Conservation (phyloP, 2,113 vertebrate genomes). For the Numida meleagris region DNA sequence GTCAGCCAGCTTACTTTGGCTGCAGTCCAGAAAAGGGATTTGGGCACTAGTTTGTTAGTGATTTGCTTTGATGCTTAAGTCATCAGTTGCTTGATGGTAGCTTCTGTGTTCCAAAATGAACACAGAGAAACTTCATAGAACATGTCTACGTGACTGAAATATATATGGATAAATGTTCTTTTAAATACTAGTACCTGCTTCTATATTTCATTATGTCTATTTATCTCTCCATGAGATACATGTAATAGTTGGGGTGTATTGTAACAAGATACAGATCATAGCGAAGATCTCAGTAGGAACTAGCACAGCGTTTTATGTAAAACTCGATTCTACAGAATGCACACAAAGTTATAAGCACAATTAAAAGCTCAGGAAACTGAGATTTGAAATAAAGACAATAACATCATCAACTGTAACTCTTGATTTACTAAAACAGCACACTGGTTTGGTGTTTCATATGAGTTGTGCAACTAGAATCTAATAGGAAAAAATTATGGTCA, state of each 20-base stretch:
- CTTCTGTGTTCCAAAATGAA: background rate
- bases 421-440: background rate
- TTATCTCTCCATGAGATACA: background rate
- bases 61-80: background rate
- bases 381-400: background rate
- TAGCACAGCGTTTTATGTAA: background rate
- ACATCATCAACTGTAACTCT: background rate
- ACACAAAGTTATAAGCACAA: background rate
- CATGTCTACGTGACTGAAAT: background rate
- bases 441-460: background rate
- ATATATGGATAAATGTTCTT: background rate
- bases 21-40: background rate
- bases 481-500: background rate
- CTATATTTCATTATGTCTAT: background rate
- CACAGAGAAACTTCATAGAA: background rate
- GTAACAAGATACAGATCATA: background rate
- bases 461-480: background rate
- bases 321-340: background rate
- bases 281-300: background rate
- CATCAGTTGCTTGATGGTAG: background rate
- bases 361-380: background rate
- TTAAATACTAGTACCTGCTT: background rate
- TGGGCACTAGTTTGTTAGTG: background rate
- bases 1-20: background rate
- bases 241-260: background rate